Base-by-base conservation (phyloP, 2,113 vertebrate species). In the Lycaon pictus region DNA sequence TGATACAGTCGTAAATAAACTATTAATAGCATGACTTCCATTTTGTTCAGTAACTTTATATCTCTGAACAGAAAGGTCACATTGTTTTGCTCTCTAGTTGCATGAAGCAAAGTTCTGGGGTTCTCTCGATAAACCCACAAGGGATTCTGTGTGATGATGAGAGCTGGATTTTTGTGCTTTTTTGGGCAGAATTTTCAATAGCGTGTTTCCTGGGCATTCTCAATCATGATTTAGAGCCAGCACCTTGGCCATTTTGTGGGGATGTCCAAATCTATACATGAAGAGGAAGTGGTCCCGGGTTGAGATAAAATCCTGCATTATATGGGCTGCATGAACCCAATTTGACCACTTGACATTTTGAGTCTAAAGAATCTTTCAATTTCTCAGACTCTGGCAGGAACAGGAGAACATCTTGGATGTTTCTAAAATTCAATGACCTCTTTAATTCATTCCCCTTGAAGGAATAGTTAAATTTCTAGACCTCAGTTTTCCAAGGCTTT, bases 351-450 rank as follows among this genome's bases (percentile, higher is more conserved):
- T 93, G 93, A 81, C 53, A 88, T 69, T 95, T 84, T n/a, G 27
- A 89, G 74, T 88, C 55, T 48, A 71, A 74, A 95, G 69, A 94
- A 72, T 60, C 88, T 85, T 90, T 69, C 22, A 43, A 43, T 69
- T 76, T 88, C 86, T 89, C 62, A 13, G 58, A 12, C 5, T 86
- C 93, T 92, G 89, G 83, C 83, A 82, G 82, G 58, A 84, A 48
- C 19, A 58, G 85, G 72, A 95, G 53, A 96, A 88, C 71, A 95
- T 92, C 60, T 60, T 48, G 60, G 63, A 51, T 96, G 81, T 95
- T 96, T 95, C 74, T 81, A 74, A 93, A 96, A 69, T 69, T 65
- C 32, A 43, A 1, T 83, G 55, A 86, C 69, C 74, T 90, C 56
- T 95, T 86, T 56, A 67, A 72, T 93, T 51, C 3, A 0, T 37